These are phyloP conservation scores for Drosophila basisetae DNA, from an alignment of 2,888 invertebrate species.

Conservation along the genomic window DNA sequence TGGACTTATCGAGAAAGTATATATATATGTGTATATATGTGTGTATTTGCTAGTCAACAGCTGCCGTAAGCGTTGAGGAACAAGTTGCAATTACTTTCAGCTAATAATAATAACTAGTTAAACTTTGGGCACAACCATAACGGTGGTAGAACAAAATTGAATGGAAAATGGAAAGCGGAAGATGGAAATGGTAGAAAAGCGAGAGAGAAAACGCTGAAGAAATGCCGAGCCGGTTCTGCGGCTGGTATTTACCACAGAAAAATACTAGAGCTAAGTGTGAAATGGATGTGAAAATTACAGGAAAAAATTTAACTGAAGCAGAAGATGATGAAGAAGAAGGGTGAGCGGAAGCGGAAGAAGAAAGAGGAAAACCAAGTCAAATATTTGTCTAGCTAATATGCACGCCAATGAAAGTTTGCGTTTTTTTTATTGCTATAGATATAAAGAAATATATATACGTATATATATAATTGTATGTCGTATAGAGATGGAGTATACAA, in stretches of 20 bases:
- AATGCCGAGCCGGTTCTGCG: slow-evolving; percentile 11
- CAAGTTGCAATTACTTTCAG: slow-evolving; percentile 35
- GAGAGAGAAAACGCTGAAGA: slow-evolving; percentile 13
- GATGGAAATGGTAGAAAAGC: slow-evolving; percentile 18
- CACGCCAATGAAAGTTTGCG: slow-evolving; percentile 55
- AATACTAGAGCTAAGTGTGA: slow-evolving; percentile 46
- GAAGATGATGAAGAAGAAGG: slow-evolving; percentile 12
- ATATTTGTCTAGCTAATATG: slow-evolving; percentile 75
- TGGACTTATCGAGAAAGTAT: neutral
- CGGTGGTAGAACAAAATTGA: neutral
- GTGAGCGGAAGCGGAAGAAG: slow-evolving; percentile 6
- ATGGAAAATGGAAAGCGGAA: neutral
- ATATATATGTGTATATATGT: neutral
- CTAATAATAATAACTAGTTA: slow-evolving; percentile 11
- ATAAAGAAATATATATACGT: neutral
- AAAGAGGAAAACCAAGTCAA: slow-evolving; percentile 60
- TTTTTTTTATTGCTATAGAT: slow-evolving; percentile 13
- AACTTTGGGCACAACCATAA: slow-evolving; percentile 16
- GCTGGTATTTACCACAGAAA: slow-evolving; percentile 27
- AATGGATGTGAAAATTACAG: slow-evolving; percentile 38
- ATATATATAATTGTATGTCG: neutral
- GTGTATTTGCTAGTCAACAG: slow-evolving; percentile 1
- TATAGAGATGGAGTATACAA: slow-evolving; percentile 7
- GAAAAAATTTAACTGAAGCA: slow-evolving; percentile 12
- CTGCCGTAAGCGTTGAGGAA: slow-evolving; percentile 15